These are phyloP conservation scores for Alosa sapidissima DNA, from an alignment of 2,797 vertebrate species.

Conservation along the genomic window DNA sequence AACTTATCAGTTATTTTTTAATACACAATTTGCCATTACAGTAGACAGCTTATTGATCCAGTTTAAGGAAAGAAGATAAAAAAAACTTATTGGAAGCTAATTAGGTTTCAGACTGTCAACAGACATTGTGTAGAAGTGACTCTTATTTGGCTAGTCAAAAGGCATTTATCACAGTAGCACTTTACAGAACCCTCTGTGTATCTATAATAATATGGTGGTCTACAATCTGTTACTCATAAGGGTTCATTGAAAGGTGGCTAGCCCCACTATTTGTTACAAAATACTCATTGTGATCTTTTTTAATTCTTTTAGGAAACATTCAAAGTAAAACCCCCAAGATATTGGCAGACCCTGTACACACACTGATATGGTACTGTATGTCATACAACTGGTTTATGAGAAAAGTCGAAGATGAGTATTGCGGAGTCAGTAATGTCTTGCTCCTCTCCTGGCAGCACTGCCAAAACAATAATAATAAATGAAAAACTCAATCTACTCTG, in stretches of 20 bases:
- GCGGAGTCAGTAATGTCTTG: not conserved
- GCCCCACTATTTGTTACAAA: not conserved
- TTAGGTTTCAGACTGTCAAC: not conserved
- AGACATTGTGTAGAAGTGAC: not conserved
- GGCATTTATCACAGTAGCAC: not conserved
- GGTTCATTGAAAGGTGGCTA: not conserved
- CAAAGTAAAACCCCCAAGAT: not conserved
- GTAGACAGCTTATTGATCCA: slow-evolving; percentile 12
- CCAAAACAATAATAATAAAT: not conserved
- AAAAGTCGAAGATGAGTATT: not conserved
- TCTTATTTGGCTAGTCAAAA: not conserved
- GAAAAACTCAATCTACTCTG: not conserved
- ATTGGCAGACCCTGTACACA: not conserved
- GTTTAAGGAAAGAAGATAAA: not conserved
- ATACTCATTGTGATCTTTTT: no score
- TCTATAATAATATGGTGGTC: not conserved
- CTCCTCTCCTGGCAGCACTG: not conserved
- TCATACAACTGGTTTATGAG: not conserved
- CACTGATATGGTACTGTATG: not conserved
- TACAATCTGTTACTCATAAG: not conserved
- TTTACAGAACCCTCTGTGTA: not conserved
- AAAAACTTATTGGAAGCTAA: not conserved
- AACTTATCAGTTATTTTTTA: slow-evolving; percentile 8
- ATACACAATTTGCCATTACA: slow-evolving; percentile 12
- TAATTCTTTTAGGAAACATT: not conserved